These are phyloP conservation scores for Cyrtonyx montezumae DNA, from an alignment of 2,113 vertebrate species.

Conservation along the genomic window DNA sequence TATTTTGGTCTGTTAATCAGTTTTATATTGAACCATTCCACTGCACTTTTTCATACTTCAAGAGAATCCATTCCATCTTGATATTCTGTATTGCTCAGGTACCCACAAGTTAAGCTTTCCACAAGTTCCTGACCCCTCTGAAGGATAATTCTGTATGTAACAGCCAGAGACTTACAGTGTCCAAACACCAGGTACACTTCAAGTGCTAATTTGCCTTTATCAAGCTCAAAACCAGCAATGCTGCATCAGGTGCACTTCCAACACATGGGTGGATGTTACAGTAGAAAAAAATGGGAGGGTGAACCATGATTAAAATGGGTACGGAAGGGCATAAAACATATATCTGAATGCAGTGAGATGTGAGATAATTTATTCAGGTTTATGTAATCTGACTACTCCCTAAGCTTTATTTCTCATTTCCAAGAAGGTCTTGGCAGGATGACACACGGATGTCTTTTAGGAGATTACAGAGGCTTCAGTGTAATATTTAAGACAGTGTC, in stretches of 20 bases:
- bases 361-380: conserved; percentile 54
- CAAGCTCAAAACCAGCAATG: background rate
- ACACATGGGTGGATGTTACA: background rate
- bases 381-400: conserved; percentile 38
- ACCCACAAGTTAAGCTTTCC: conserved; percentile 3
- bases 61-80: background rate
- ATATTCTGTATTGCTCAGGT: background rate
- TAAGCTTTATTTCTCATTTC: conserved; percentile 65
- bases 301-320: background rate
- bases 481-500: conserved; percentile 45
- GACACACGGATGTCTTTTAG: conserved; percentile 57
- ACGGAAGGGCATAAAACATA: background rate
- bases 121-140: background rate
- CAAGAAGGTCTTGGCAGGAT: conserved; percentile 23
- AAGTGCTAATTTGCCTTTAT: background rate
- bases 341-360: background rate
- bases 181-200: background rate
- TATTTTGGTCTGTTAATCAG: conserved; percentile 14
- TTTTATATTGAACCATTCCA: conserved; percentile 18
- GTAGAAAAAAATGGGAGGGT: background rate
- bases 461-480: conserved; percentile 39
- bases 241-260: background rate
- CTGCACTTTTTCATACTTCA: conserved; percentile 33
- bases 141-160: background rate
- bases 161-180: background rate